phyloP scores from a whole-genome alignment of 2,888 invertebrate genomes.

The Trisateles emortualis region DNA sequence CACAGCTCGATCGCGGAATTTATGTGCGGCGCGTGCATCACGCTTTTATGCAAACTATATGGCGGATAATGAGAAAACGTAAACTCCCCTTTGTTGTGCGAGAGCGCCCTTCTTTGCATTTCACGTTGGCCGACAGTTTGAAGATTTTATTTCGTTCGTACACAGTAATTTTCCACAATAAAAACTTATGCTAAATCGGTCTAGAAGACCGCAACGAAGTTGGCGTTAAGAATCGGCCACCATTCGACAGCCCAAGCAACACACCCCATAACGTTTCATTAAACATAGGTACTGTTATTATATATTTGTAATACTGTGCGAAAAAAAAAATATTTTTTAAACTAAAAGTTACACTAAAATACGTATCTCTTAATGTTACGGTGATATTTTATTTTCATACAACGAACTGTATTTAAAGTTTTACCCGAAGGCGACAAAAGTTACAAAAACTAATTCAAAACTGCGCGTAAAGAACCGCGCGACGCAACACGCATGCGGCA shows the following conservation, averaged over 20 bases:
- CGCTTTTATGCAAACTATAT: conserved; percentile 44
- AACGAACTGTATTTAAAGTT: too few relatives aligned
- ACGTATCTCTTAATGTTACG: too few relatives aligned
- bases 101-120: conserved; percentile 85
- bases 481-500: neutral
- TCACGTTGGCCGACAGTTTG: conserved; percentile 76
- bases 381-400: too few relatives aligned
- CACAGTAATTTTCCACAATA: conserved; percentile 62
- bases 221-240: conserved; percentile 74
- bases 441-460: too few relatives aligned
- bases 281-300: conserved; percentile 27
- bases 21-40: conserved; percentile 70
- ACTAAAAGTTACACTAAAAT: too few relatives aligned
- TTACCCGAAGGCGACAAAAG: too few relatives aligned
- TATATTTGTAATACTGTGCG: too few relatives aligned
- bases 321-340: too few relatives aligned
- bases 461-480: conserved; percentile 15
- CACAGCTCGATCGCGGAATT: conserved; percentile 57
- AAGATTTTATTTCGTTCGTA: conserved; percentile 62
- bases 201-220: conserved; percentile 74
- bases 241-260: conserved; percentile 66
- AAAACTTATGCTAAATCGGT: conserved; percentile 65
- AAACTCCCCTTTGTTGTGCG: conserved; percentile 83
- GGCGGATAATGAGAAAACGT: conserved; percentile 55
- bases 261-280: conserved; percentile 64